A percentile compares a stretch with the other conserved stretches of the same genome.
Evolutionary conservation across 2,113 vertebrate species (phyloP).

Genomic region (Epinephelus lanceolatus): DNA sequence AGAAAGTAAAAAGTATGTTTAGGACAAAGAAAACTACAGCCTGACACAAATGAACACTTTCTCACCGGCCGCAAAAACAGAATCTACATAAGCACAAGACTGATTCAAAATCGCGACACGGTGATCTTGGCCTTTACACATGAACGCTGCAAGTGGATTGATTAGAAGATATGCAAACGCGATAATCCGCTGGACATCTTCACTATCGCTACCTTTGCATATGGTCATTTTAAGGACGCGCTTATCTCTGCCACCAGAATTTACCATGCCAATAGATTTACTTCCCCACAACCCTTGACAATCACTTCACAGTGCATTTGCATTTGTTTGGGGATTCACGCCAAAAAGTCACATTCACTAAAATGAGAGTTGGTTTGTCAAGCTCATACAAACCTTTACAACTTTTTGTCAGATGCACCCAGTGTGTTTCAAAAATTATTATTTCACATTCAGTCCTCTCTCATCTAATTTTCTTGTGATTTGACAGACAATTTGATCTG

Average conservation of each 20-base stretch:
- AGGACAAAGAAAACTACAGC: slow-evolving; percentile 30
- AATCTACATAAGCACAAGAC: slow-evolving; percentile 10
- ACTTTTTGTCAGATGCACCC: slow-evolving; percentile 7
- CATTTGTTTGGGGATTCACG: slow-evolving; percentile 42
- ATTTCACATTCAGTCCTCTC: slow-evolving; percentile 11
- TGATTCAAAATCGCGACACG: slow-evolving; percentile 50
- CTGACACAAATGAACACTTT: slow-evolving; percentile 5
- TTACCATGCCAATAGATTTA: slow-evolving; percentile 69
- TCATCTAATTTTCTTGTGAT: slow-evolving; percentile 27
- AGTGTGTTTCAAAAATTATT: slow-evolving; percentile 19
- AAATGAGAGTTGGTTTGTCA: not conserved
- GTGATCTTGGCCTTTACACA: slow-evolving; percentile 67
- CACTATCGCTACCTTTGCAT: slow-evolving; percentile 79
- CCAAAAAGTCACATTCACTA: slow-evolving; percentile 40
- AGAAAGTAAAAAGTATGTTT: slow-evolving; percentile 9
- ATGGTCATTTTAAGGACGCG: slow-evolving; percentile 83
- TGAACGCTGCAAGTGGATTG: slow-evolving; percentile 56
- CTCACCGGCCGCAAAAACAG: not conserved
- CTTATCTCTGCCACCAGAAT: slow-evolving; percentile 75
- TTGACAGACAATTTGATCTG: slow-evolving; percentile 50
- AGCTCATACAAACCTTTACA: not conserved
- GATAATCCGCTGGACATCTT: slow-evolving; percentile 73
- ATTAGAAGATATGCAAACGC: slow-evolving; percentile 81
- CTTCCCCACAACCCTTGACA: slow-evolving; percentile 56
- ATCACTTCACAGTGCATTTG: slow-evolving; percentile 39